Base-by-base conservation (phyloP, 1,140 invertebrate species). In the Heliconius eleuchia region DNA sequence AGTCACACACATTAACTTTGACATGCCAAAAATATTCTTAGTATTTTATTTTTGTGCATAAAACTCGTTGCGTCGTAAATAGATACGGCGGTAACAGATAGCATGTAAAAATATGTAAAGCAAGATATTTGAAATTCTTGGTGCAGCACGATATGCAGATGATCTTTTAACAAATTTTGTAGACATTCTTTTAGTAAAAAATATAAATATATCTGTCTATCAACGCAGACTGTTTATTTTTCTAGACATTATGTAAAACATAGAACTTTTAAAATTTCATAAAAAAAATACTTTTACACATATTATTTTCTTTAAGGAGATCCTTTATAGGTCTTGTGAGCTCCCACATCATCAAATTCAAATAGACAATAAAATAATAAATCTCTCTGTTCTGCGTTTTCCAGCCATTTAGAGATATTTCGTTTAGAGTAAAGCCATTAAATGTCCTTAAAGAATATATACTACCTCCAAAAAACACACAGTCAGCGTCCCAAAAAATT, bases 11-110 rank as follows among this genome's bases (percentile, higher is more conserved):
- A 57, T 23, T 57, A 57, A 57, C 19, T 55, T 55, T 55, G 18
- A 46, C 19, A 19, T n/a, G 52, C 55, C 55, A 57, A 57, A 57
- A 57, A 57, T 57, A 57, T 57, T 57, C 55, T 23, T 52, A 19
- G 50, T 52, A 19, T 57, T 57, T 23, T 23, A 23, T 57, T 57
- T 57, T 57, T 3, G 55, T 57, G n/a, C n/a, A 57, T 57, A 57
- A 57, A 57, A 57, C 19, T 57, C 19, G 55, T 57, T 23, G 8
- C n/a, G 55, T 57, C 55, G 55, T 57, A 57, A 57, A 57, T 23
- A 57, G 19, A 57, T 57, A 23, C 55, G 55, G 55, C 55, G 55
- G 55, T 57, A 57, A 57, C 55, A 57, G 55, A 57, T 57, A 57
- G n/a, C 6, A 57, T 57, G 55, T 57, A 57, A 57, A 57, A 23